Evolutionary conservation across 2,888 invertebrate species (phyloP), one percentile per base, ranked within the genome.

Genomic region (Caenorhabditis sp.): DNA sequence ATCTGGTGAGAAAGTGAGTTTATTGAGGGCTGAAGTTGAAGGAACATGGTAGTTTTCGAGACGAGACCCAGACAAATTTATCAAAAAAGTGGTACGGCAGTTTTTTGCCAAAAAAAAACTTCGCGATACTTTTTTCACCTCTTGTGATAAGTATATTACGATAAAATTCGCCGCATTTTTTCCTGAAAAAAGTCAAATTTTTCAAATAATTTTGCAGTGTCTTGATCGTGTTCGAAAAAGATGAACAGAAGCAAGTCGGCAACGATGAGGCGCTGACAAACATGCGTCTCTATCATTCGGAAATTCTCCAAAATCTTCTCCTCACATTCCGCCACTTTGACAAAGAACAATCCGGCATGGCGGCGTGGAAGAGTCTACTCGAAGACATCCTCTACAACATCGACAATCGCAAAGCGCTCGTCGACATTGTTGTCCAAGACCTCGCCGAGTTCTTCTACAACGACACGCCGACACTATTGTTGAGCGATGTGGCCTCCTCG

Each of bases 1-100:
- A 58, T 53, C n/a, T 63, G 50, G 37, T 69, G 50, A 58, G 63
- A 58, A 53, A 53, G 63, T 26, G 57, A 51, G 54, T 36, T 55
- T 27, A 8, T 54, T 54, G 26, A 24, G 14, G 27, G 5, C 12
- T 27, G 31, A 62, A 62, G 8, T 53, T 62, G 26, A 63, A 50
- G 53, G 27, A 58, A n/a, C n/a, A n/a, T n/a, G n/a, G n/a, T n/a
- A n/a, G n/a, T n/a, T n/a, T n/a, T n/a, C n/a, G n/a, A n/a, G n/a
- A n/a, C n/a, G n/a, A n/a, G n/a, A n/a, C n/a, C n/a, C n/a, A n/a
- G n/a, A n/a, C n/a, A n/a, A n/a, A n/a, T n/a, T n/a, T n/a, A n/a
- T n/a, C n/a, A n/a, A n/a, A n/a, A n/a, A n/a, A n/a, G n/a, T n/a
- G n/a, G n/a, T n/a, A n/a, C n/a, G n/a, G n/a, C n/a, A n/a, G n/a